Conservation (phyloP, 1,140 invertebrate genomes). For the Drosophila pseudoananassae region DNA sequence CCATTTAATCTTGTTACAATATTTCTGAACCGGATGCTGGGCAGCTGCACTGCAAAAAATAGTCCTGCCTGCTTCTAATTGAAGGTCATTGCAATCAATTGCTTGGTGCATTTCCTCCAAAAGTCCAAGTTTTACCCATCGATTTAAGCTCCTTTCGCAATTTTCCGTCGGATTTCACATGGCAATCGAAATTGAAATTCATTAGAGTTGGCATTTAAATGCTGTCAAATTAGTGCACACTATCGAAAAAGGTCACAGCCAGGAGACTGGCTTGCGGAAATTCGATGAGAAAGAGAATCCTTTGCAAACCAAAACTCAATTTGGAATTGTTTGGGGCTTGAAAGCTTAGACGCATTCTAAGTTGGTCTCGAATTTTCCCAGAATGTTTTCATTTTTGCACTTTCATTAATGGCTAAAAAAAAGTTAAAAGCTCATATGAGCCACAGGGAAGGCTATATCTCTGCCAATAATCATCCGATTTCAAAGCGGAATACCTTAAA, state of each 20-base stretch:
- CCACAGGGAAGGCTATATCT: too few relatives aligned
- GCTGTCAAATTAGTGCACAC: conserved; percentile 12
- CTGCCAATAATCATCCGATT: too few relatives aligned
- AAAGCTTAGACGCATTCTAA: conserved; percentile 9
- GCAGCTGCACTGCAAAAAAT: conserved; percentile 30
- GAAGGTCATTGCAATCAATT: conserved; percentile 45
- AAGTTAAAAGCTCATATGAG: too few relatives aligned
- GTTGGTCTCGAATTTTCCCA: conserved; percentile 6
- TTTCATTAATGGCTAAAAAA: not conserved
- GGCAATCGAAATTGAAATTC: conserved; percentile 23
- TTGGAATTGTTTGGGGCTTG: conserved; percentile 32
- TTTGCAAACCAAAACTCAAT: conserved; percentile 16
- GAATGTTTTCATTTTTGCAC: not conserved
- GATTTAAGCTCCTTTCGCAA: conserved; percentile 15
- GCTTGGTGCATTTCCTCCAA: conserved; percentile 13
- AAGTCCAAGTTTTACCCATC: not conserved
- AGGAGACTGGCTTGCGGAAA: not conserved
- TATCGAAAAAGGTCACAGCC: conserved; percentile 20
- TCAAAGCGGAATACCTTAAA: too few relatives aligned
- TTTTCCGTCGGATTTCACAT: conserved; percentile 28
- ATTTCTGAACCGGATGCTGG: conserved; percentile 5
- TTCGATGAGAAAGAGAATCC: conserved; percentile 1
- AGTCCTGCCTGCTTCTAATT: conserved; percentile 25
- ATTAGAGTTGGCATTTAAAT: conserved; percentile 28
- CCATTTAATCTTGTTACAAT: conserved; percentile 28